Evolutionary conservation across 2,888 invertebrate genomes (phyloP).

Genomic region (Apodemia zela): DNA sequence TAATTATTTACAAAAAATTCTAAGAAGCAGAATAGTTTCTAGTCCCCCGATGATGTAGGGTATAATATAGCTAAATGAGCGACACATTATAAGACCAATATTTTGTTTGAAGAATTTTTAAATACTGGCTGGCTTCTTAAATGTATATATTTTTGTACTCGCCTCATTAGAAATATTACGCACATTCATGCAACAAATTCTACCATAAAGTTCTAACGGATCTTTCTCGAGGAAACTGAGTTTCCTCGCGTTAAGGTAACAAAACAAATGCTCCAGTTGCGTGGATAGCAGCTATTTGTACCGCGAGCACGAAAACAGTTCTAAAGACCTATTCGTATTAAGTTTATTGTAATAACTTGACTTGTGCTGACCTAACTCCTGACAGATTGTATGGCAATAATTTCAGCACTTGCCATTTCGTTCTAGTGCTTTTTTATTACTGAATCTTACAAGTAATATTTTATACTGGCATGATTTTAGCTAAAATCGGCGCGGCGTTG

Average conservation of each 20-base stretch:
- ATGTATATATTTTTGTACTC: neutral
- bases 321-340: constrained; percentile 21
- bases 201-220: neutral
- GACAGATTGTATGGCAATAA: constrained; percentile 9
- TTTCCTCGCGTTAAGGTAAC: constrained; percentile 24
- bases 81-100: too few relatives aligned
- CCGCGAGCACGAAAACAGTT: constrained; percentile 30
- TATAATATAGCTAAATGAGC: too few relatives aligned
- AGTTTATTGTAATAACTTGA: constrained; percentile 8
- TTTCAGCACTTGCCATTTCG: neutral
- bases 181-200: neutral
- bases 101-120: too few relatives aligned
- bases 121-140: too few relatives aligned
- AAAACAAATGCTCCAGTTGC: constrained; percentile 45
- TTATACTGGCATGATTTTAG: neutral
- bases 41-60: too few relatives aligned
- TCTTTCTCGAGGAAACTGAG: neutral
- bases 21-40: too few relatives aligned
- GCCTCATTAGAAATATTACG: neutral
- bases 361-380: constrained; percentile 8
- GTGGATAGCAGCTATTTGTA: constrained; percentile 37
- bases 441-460: neutral
- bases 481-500: neutral
- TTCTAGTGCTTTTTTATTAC: neutral
- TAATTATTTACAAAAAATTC: too few relatives aligned